These are phyloP conservation scores for Illadopsis cleaveri DNA, from an alignment of 2,113 vertebrate genomes.

Conservation along the genomic window DNA sequence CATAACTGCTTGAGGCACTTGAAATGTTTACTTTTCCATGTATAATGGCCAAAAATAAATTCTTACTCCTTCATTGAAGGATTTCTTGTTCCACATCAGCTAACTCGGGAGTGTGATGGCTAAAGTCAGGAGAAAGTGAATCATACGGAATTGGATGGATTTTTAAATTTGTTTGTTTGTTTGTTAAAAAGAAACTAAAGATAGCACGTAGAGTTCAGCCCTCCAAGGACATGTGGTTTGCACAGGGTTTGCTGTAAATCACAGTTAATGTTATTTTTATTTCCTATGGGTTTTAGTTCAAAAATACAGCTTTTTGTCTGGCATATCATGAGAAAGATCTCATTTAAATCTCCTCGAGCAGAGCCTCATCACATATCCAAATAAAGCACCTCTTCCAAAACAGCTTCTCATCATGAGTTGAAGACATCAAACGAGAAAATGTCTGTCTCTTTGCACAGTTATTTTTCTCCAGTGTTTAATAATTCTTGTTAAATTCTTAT, in stretches of 20 bases:
- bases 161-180: slow-evolving; percentile 17
- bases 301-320: neutral
- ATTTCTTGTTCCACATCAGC: neutral
- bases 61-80: neutral
- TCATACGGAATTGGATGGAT: neutral
- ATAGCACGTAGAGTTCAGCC: neutral
- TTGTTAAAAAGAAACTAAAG: slow-evolving; percentile 23
- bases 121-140: slow-evolving; percentile 31
- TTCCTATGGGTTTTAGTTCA: neutral
- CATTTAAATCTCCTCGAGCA: neutral
- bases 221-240: slow-evolving; percentile 6
- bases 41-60: neutral
- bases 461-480: neutral
- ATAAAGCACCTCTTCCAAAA: slow-evolving; percentile 17
- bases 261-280: slow-evolving; percentile 34
- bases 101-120: neutral
- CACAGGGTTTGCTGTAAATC: neutral
- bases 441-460: neutral
- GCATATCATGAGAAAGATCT: neutral
- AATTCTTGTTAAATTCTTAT: slow-evolving; percentile 8
- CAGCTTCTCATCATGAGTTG: slow-evolving; percentile 2
- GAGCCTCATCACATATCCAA: neutral
- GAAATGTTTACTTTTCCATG: slow-evolving; percentile 9
- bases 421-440: neutral
- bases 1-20: neutral